phyloP scores from a whole-genome alignment of 1,140 invertebrate species.

The Diachasma alloeum region DNA sequence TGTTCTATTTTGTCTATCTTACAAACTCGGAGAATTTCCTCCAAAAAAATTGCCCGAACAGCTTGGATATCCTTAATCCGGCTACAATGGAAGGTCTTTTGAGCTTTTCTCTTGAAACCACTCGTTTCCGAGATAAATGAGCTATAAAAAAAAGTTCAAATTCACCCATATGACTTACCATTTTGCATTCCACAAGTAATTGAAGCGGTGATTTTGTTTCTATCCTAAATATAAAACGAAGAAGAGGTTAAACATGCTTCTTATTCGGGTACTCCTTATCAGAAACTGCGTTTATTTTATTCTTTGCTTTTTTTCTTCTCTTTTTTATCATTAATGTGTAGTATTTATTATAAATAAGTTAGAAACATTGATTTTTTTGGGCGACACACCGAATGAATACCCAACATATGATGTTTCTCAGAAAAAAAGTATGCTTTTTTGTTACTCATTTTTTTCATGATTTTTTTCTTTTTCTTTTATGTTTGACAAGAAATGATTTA shows the following conservation, averaged over 20 bases:
- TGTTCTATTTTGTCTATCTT: too few relatives aligned
- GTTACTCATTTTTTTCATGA: conserved; percentile 31
- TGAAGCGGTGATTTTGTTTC: too few relatives aligned
- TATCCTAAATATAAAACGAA: background rate
- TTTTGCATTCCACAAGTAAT: too few relatives aligned
- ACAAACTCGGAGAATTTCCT: too few relatives aligned
- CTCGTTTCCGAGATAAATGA: too few relatives aligned
- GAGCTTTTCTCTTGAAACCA: too few relatives aligned
- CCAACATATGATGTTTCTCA: conserved; percentile 58
- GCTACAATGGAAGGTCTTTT: too few relatives aligned
- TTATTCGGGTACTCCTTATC: conserved; percentile 32
- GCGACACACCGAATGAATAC: conserved; percentile 60
- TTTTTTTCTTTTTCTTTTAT: conserved; percentile 32
- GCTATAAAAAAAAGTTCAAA: too few relatives aligned
- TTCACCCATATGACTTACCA: too few relatives aligned
- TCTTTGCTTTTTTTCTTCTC: conserved; percentile 1
- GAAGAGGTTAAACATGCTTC: background rate
- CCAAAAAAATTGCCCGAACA: too few relatives aligned
- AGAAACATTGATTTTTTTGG: conserved; percentile 61
- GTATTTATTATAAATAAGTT: conserved; percentile 66
- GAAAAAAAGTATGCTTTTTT: conserved; percentile 63
- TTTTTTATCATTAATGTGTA: conserved; percentile 62
- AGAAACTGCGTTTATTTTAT: conserved; percentile 54
- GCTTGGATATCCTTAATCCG: too few relatives aligned
- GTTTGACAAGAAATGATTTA: conserved; percentile 67